Evolutionary conservation across 2,113 vertebrate genomes (phyloP).

Genomic region (Meleagris gallopavo): DNA sequence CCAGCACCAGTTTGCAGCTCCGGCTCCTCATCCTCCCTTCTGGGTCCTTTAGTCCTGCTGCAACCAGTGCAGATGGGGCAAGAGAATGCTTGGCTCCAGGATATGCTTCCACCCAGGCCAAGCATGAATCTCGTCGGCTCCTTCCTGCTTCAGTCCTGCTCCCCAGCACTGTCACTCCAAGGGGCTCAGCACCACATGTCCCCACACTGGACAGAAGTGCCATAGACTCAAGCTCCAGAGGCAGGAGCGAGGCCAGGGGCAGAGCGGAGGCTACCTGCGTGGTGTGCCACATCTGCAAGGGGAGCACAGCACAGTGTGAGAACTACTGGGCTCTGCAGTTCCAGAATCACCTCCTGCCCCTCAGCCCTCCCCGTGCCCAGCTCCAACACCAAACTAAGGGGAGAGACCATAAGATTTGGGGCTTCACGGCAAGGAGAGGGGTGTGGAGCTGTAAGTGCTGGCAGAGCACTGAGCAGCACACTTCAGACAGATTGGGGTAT

Average conservation of each 20-base stretch:
- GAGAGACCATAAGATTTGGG: neutral
- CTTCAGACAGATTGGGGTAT: neutral
- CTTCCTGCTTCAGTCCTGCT: neutral
- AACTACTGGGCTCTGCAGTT: neutral
- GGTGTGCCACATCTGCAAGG: slow-evolving; percentile 52
- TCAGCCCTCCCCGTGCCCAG: neutral
- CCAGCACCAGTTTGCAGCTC: neutral
- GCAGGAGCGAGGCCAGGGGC: neutral
- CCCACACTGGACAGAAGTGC: accelerated
- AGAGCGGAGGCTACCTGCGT: slow-evolving; percentile 41
- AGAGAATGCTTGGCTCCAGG: neutral
- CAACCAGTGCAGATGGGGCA: neutral
- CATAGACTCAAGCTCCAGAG: neutral
- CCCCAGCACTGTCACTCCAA: neutral
- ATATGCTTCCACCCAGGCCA: neutral
- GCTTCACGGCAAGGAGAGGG: neutral
- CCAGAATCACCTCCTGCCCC: neutral
- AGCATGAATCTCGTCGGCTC: neutral
- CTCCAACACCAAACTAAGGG: accelerated
- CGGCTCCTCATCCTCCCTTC: neutral
- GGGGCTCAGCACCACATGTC: neutral
- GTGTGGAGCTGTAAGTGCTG: neutral
- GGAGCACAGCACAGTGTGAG: neutral
- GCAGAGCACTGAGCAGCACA: neutral
- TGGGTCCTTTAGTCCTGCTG: neutral